These are phyloP conservation scores for Archilochus colubris DNA, from an alignment of 2,113 vertebrate genomes.

Conservation along the genomic window DNA sequence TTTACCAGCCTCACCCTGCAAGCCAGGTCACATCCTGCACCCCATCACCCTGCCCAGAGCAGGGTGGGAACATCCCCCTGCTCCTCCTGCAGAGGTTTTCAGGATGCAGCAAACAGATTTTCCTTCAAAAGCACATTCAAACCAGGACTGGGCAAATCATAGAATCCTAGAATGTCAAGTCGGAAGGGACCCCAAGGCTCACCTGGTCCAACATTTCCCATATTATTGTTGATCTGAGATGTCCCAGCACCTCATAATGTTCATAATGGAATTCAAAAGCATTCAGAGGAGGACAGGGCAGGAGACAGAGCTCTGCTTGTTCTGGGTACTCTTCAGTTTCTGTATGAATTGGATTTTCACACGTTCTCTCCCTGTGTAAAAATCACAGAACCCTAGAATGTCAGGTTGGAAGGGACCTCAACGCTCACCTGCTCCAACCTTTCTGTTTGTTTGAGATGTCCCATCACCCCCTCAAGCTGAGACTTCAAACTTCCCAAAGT, in stretches of 20 bases:
- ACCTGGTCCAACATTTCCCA: no score
- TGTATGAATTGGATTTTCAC: background rate
- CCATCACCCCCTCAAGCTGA: no score
- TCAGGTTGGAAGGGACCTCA: no score
- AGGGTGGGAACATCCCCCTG: background rate
- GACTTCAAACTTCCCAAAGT: no score
- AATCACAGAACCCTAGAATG: no score
- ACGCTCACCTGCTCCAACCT: no score
- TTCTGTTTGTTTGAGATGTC: no score
- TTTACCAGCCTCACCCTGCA: background rate
- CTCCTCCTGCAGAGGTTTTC: accelerated
- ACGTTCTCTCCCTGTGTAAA: background rate
- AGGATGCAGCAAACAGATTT: background rate
- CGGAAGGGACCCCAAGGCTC: no score
- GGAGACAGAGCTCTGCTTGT: background rate
- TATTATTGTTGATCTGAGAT: no score
- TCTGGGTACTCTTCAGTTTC: background rate
- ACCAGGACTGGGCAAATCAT: background rate
- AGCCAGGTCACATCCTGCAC: background rate
- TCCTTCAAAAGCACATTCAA: background rate
- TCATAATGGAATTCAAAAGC: background rate
- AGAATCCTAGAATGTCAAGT: no score
- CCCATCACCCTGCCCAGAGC: accelerated
- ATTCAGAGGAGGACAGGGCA: background rate
- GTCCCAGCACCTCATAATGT: no score